A percentile compares a stretch with the other conserved stretches of the same genome.
Evolutionary conservation across 2,797 vertebrate species (phyloP).

Genomic region (Danio kyathit): DNA sequence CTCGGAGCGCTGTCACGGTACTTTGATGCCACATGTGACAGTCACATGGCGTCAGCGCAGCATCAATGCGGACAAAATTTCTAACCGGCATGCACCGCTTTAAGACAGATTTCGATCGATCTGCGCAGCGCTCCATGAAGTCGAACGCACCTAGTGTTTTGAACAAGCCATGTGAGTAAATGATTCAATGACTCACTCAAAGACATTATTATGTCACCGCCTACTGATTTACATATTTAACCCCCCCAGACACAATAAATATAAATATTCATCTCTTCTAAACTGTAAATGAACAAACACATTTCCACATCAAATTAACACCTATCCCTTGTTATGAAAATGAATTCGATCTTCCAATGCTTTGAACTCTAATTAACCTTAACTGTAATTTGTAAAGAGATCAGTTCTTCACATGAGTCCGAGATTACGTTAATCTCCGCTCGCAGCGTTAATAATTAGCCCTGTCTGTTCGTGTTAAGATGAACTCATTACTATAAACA

Average conservation of each 20-base stretch:
- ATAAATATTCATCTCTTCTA: no score
- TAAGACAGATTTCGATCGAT: no score
- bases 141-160: not conserved
- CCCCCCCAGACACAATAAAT: no score
- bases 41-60: no score
- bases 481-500: constrained; percentile 41
- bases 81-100: no score
- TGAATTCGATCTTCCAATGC: not conserved
- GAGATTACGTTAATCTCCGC: not conserved
- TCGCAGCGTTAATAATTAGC: constrained; percentile 30
- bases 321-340: not conserved
- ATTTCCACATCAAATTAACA: not conserved
- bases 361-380: constrained; percentile 20
- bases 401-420: constrained; percentile 12
- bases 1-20: no score
- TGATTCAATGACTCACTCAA: no score
- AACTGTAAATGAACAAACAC: not conserved
- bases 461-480: constrained; percentile 28
- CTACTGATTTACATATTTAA: no score
- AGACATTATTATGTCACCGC: no score
- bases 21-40: no score
- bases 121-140: no score
- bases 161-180: not conserved
- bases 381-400: constrained; percentile 3
- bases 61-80: no score